Evolutionary conservation across 37 sponge, comb jelly and placozoan genomes (phyloP).

Genomic region (Aplysina aerophoba): DNA sequence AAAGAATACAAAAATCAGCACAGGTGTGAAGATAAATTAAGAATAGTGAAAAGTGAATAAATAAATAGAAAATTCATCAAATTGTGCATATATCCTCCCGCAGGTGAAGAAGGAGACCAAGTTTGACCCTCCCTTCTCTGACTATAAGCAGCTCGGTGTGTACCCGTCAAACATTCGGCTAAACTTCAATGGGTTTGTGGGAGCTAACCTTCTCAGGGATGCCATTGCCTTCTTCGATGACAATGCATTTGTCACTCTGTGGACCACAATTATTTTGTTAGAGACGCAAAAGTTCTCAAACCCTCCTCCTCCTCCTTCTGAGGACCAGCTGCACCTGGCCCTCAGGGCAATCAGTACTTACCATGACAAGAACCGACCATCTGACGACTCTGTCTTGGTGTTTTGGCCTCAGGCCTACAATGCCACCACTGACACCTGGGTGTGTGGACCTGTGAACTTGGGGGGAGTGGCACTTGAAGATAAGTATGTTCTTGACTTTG

Average conservation of each 20-base stretch:
- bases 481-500: conserved; percentile 5
- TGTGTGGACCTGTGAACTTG: conserved; percentile 31
- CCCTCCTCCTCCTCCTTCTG: conserved; percentile 38
- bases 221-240: conserved; percentile 35
- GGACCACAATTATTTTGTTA: conserved; percentile 45
- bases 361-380: conserved; percentile 44
- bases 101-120: conserved; percentile 19
- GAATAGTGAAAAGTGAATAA: too few relatives aligned
- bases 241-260: conserved; percentile 62
- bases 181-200: conserved; percentile 38
- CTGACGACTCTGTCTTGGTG: conserved; percentile 21
- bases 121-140: conserved; percentile 11
- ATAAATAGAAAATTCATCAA: too few relatives aligned
- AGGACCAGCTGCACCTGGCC: conserved; percentile 39
- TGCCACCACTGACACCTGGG: conserved; percentile 36
- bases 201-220: conserved; percentile 5
- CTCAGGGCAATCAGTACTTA: conserved; percentile 45
- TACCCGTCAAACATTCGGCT: conserved; percentile 46
- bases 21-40: too few relatives aligned
- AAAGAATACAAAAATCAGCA: too few relatives aligned
- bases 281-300: conserved; percentile 34
- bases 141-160: conserved; percentile 48
- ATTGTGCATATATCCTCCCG: neutral
- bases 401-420: conserved; percentile 59
- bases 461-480: conserved; percentile 16